Percentiles rank a stretch among this genome's conserved stretches.
Conservation (phyloP, 1,140 invertebrate genomes). For the Maniola jurtina region DNA sequence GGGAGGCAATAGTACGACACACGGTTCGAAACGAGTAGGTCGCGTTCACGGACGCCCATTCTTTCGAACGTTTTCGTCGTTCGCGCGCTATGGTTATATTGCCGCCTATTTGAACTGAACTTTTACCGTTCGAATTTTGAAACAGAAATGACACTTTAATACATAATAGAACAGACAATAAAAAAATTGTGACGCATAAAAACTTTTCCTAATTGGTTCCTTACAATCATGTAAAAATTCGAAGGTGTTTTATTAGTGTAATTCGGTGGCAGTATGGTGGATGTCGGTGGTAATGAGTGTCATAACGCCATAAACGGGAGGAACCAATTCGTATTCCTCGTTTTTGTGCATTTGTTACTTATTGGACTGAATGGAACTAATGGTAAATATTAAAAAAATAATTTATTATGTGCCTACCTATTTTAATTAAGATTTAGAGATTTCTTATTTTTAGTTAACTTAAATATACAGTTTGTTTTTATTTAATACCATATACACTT, state of each 20-base stretch:
- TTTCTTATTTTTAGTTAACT: too few species aligned
- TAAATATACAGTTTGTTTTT: too few species aligned
- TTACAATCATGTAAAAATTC: constrained; percentile 13
- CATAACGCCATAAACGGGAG: constrained; percentile 70
- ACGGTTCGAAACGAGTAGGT: constrained; percentile 56
- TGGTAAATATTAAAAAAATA: constrained; percentile 52
- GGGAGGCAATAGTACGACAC: constrained; percentile 69
- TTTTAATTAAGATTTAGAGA: too few species aligned
- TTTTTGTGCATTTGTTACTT: constrained; percentile 73
- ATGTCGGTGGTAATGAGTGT: constrained; percentile 73
- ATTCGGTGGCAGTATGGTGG: constrained; percentile 73
- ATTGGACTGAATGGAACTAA: constrained; percentile 74
- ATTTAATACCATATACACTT: too few species aligned
- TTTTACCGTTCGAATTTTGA: constrained; percentile 50
- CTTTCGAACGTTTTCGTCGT: constrained; percentile 32
- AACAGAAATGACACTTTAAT: constrained; percentile 40
- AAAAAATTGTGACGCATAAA: constrained; percentile 31
- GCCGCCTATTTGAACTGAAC: constrained; percentile 54
- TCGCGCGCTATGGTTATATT: constrained; percentile 44
- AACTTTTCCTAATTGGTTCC: constrained; percentile 17
- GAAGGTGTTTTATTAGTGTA: constrained; percentile 48
- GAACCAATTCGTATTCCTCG: constrained; percentile 74
- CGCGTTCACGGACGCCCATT: constrained; percentile 42
- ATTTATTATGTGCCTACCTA: too few species aligned
- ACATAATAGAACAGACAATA: constrained; percentile 4